Base-by-base conservation (phyloP, 2,797 vertebrate species). In the Sebastes variabilis region DNA sequence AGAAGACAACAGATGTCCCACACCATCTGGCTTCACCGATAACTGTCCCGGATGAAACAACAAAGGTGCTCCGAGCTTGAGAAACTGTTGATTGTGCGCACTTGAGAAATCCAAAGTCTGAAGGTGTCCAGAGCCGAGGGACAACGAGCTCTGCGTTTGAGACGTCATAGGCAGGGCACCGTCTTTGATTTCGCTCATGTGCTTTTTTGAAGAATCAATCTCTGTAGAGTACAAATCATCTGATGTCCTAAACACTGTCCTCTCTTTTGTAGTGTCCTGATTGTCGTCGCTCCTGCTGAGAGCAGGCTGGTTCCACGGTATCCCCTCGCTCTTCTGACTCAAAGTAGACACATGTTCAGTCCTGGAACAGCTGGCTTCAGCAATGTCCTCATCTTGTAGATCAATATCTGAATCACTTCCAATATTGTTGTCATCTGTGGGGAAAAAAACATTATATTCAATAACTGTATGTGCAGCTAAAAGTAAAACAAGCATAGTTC, bases 11-110 rank as follows among this genome's bases (percentile, higher is more conserved):
- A 97, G 87, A 20, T 96, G 96, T 58, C 95, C 96, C 94, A 96
- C 95, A 10, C 95, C 93, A 0, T 96, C 94, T 20, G 94, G 91
- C 7, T 96, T 96, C 94, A 95, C 93, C 67, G 95, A 93, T 79
- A 97, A 95, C 93, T 97, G 97, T 83, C 96, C 91, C 0, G 97
- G 96, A 79, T 97, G 96, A 83, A 98, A 94, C 54, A 97, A 94
- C 62, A 97, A 87, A 2, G 97, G 96, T 52, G 96, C 93, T 54
- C 96, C 96, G 0, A 95, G 92, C 83, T 93, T 96, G 80, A 96
- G 96, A 91, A 97, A 97, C 77, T 94, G 96, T 78, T 97, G 97
- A 62, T 93, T 89, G 3, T 96, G 94, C 76, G 96, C 89, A 75
- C 94, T 93, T 0, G 96, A 96, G 55, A 97, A 94, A 79, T 97